Conservation (phyloP, 2,888 invertebrate species). For the Drosophila atripex region DNA sequence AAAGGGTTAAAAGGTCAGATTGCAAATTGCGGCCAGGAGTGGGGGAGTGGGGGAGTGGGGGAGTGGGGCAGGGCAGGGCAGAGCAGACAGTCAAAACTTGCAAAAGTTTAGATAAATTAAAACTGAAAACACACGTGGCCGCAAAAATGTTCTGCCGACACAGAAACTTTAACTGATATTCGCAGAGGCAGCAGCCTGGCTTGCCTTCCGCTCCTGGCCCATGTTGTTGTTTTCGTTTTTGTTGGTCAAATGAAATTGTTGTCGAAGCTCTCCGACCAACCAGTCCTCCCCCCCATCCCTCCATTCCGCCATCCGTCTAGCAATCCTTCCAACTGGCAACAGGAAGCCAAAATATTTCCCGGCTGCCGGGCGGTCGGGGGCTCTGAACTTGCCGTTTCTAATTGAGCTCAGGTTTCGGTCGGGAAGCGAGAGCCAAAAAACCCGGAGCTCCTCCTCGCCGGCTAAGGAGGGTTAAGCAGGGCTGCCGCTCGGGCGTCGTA, state of each 20-base stretch:
- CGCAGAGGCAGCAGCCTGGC: too few species aligned
- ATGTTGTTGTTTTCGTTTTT: constrained; percentile 37
- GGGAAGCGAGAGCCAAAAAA: not conserved
- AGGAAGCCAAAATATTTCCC: constrained; percentile 37
- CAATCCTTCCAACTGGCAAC: constrained; percentile 4
- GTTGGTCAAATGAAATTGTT: constrained; percentile 60
- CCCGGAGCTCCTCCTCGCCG: not conserved
- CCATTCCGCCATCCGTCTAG: too few species aligned
- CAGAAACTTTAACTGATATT: constrained; percentile 23
- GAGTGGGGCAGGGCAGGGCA: not conserved
- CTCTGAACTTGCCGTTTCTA: constrained; percentile 47
- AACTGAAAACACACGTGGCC: constrained; percentile 65
- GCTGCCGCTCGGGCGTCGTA: constrained; percentile 8
- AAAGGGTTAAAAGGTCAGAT: constrained; percentile 75
- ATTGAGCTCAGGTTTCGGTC: constrained; percentile 67
- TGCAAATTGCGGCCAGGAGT: constrained; percentile 58
- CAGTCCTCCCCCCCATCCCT: too few species aligned
- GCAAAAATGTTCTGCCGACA: constrained; percentile 36
- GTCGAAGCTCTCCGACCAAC: constrained; percentile 32
- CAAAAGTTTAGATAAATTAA: constrained; percentile 56
- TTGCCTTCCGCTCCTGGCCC: too few species aligned
- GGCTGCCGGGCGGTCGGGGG: not conserved
- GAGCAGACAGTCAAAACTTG: constrained; percentile 43
- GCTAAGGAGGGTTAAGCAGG: constrained; percentile 30
- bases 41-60: not conserved